phyloP scores from a whole-genome alignment of 2,797 vertebrate species.

The Sphaeramia orbicularis region DNA sequence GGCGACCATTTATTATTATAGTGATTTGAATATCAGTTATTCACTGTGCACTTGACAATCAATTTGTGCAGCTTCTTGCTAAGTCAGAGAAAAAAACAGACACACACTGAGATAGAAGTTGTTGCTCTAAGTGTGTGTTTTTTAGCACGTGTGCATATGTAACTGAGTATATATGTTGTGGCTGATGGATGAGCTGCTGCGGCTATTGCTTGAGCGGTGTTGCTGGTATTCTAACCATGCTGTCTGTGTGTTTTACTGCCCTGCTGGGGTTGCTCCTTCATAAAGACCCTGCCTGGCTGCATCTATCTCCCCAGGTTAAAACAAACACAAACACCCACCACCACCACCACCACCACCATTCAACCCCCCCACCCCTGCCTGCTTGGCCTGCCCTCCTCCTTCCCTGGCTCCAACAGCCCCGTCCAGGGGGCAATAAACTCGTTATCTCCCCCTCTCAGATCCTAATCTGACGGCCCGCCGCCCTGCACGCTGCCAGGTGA shows the following conservation, averaged over 20 bases:
- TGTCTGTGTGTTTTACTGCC: conserved; percentile 75
- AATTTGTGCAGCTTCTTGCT: conserved; percentile 49
- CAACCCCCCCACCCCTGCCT: conserved; percentile 80
- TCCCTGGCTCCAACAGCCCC: conserved; percentile 83
- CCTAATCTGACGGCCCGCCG: conserved; percentile 95
- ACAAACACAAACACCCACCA: conserved; percentile 89
- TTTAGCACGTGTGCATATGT: conserved; percentile 37
- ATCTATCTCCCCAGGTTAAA: conserved; percentile 90
- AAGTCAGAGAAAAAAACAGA: conserved; percentile 17
- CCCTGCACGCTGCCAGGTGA: conserved; percentile 93
- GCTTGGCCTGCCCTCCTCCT: conserved; percentile 77
- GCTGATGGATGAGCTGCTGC: conserved; percentile 71
- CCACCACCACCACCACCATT: conserved; percentile 61
- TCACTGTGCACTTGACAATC: conserved; percentile 52
- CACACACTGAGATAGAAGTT: conserved; percentile 19
- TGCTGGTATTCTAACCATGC: conserved; percentile 84
- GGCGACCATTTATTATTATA: conserved; percentile 21
- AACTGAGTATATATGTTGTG: conserved; percentile 41
- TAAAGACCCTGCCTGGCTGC: conserved; percentile 70
- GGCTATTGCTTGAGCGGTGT: conserved; percentile 54
- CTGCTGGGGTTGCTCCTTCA: conserved; percentile 66
- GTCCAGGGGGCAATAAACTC: conserved; percentile 92
- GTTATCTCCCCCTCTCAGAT: conserved; percentile 96
- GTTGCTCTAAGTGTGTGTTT: conserved; percentile 27
- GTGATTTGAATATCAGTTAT: conserved; percentile 51